Evolutionary conservation across 2,113 vertebrate species (phyloP).

Genomic region (Puntigrus tetrazona): DNA sequence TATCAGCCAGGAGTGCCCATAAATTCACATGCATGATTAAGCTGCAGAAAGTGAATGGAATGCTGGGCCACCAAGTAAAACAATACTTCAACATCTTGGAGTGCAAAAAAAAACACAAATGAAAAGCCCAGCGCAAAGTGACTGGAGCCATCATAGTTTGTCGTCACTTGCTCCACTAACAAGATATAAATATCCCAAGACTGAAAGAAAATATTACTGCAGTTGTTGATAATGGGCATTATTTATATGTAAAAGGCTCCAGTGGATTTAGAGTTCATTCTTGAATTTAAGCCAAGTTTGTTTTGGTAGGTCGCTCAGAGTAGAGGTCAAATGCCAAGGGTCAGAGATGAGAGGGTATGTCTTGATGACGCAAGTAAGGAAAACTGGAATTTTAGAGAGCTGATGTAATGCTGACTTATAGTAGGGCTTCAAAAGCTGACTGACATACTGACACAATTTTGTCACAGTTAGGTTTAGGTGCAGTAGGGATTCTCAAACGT

Average conservation of each 20-base stretch:
- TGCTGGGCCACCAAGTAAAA: slow-evolving; percentile 50
- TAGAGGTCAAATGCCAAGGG: slow-evolving; percentile 7
- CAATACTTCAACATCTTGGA: slow-evolving; percentile 19
- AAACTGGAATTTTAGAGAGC: background rate
- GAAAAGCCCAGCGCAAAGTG: background rate
- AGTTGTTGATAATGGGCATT: slow-evolving; percentile 13
- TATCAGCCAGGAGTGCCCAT: slow-evolving; percentile 30
- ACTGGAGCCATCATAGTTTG: slow-evolving; percentile 11
- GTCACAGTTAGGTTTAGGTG: background rate
- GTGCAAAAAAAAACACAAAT: slow-evolving; percentile 16
- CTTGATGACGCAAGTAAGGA: background rate
- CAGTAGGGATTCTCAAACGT: background rate
- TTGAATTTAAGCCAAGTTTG: background rate
- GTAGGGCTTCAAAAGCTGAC: background rate
- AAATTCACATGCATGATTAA: slow-evolving; percentile 39
- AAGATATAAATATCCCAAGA: slow-evolving; percentile 57
- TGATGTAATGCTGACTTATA: background rate
- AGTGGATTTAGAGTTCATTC: background rate
- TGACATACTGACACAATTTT: background rate
- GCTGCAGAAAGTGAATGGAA: slow-evolving; percentile 41
- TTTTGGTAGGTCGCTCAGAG: background rate
- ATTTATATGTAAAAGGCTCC: background rate
- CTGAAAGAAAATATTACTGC: slow-evolving; percentile 46
- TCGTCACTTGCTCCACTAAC: slow-evolving; percentile 54
- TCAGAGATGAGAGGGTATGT: background rate